phyloP scores from a whole-genome alignment of 2,888 invertebrate genomes.

The Perithous albicinctus region DNA sequence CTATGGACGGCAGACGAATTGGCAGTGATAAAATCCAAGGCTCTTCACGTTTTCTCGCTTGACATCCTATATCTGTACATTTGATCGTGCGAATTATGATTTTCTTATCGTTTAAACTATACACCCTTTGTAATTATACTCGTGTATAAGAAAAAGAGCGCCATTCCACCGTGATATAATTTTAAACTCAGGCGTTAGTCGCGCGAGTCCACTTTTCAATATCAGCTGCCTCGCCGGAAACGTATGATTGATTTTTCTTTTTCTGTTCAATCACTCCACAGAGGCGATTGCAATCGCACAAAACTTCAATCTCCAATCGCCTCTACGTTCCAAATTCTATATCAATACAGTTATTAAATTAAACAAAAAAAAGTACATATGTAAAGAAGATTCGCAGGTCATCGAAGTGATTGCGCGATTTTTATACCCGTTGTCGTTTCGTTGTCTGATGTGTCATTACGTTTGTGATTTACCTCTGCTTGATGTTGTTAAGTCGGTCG shows the following conservation, averaged over 20 bases:
- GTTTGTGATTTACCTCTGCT: slow-evolving; percentile 18
- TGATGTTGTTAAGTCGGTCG: slow-evolving; percentile 37
- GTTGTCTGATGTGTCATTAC: slow-evolving; percentile 33
- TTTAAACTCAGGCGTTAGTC: slow-evolving; percentile 10
- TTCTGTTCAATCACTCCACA: slow-evolving; percentile 21
- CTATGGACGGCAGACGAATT: slow-evolving; percentile 42
- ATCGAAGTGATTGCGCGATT: slow-evolving; percentile 69
- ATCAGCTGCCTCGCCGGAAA: slow-evolving; percentile 39
- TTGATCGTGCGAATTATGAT: slow-evolving; percentile 37
- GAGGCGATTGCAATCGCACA: slow-evolving; percentile 23
- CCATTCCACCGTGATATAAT: neutral
- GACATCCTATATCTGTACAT: slow-evolving; percentile 55
- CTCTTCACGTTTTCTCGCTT: slow-evolving; percentile 19
- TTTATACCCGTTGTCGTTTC: slow-evolving; percentile 59
- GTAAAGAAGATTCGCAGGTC: slow-evolving; percentile 66
- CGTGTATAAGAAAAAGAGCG: slow-evolving; percentile 45
- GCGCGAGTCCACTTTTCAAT: slow-evolving; percentile 21
- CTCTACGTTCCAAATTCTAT: slow-evolving; percentile 8
- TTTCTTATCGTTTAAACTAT: neutral
- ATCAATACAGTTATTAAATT: slow-evolving; percentile 52
- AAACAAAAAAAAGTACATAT: slow-evolving; percentile 51
- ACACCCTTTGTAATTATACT: slow-evolving; percentile 47
- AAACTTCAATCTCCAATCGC: slow-evolving; percentile 19
- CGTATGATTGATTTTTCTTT: slow-evolving; percentile 12
- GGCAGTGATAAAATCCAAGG: slow-evolving; percentile 42